Conservation (phyloP, 2,113 vertebrate species). For the Marmota monax region DNA sequence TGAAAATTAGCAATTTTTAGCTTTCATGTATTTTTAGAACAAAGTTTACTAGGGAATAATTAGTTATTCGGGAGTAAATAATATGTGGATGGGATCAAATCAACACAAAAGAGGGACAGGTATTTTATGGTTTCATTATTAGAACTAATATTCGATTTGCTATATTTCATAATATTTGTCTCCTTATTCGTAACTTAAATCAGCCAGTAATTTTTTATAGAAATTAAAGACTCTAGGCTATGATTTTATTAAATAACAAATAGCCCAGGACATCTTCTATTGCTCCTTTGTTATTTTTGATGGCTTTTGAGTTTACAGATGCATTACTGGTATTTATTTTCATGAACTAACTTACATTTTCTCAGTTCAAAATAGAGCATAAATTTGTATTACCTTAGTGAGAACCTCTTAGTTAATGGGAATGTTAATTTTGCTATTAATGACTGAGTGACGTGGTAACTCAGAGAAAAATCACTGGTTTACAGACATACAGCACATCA, state of each 20-base stretch:
- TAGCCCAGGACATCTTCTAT: slow-evolving; percentile 27
- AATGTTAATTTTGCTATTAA: slow-evolving; percentile 20
- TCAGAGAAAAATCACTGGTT: background rate
- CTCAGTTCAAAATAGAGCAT: slow-evolving; percentile 32
- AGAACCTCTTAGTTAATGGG: background rate
- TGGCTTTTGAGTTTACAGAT: slow-evolving; percentile 34
- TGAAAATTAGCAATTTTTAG: slow-evolving; percentile 51
- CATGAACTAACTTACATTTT: slow-evolving; percentile 25
- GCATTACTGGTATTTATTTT: background rate
- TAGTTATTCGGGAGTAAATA: slow-evolving; percentile 1
- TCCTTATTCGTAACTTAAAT: slow-evolving; percentile 33
- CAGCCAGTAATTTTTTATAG: background rate
- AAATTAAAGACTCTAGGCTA: slow-evolving; percentile 40
- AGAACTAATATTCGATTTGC: background rate
- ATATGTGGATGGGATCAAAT: background rate
- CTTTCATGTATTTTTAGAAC: background rate
- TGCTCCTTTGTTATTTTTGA: slow-evolving; percentile 33
- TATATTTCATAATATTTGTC: background rate
- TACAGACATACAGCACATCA: background rate
- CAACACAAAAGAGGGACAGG: background rate
- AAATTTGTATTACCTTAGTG: background rate
- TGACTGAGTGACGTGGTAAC: background rate
- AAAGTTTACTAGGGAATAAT: background rate
- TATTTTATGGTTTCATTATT: background rate
- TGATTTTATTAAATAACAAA: slow-evolving; percentile 5